Conservation (phyloP, 2,113 vertebrate genomes). For the Cephalopholis sonnerati region DNA sequence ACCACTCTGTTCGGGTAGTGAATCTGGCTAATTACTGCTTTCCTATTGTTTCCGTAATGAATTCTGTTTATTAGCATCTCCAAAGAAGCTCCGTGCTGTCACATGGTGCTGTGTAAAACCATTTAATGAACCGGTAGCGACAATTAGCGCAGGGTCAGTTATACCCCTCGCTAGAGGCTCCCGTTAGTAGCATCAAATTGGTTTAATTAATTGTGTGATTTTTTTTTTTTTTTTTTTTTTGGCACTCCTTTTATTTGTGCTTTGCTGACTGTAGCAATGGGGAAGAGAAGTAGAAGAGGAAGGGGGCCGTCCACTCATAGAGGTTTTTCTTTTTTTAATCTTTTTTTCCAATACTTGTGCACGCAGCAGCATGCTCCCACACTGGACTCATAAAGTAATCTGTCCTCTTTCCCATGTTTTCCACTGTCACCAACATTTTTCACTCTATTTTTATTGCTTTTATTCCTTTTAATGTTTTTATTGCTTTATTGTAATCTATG, state of each 20-base stretch:
- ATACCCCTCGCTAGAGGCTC: constrained; percentile 42
- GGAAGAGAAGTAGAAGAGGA: not conserved
- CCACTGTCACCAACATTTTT: constrained; percentile 1
- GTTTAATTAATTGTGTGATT: constrained; percentile 69
- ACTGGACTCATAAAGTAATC: not conserved
- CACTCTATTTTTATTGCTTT: constrained; percentile 5
- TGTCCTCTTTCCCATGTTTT: not conserved
- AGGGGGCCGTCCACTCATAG: not conserved
- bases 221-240: not conserved
- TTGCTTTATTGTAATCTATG: constrained; percentile 32
- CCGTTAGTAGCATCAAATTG: constrained; percentile 47
- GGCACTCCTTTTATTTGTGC: not conserved
- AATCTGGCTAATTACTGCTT: constrained; percentile 68
- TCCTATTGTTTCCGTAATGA: constrained; percentile 72
- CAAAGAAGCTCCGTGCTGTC: constrained; percentile 47
- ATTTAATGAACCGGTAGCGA: constrained; percentile 56
- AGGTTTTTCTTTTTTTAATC: not conserved
- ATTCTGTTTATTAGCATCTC: constrained; percentile 71
- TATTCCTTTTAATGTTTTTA: constrained; percentile 38
- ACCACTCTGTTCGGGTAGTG: constrained; percentile 20
- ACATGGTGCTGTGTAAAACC: constrained; percentile 51
- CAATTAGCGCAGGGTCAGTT: constrained; percentile 65
- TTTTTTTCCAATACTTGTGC: not conserved
- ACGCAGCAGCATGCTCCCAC: not conserved
- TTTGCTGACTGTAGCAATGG: not conserved